These are phyloP conservation scores for Morus bassanus DNA, from an alignment of 2,797 vertebrate species.

Conservation along the genomic window DNA sequence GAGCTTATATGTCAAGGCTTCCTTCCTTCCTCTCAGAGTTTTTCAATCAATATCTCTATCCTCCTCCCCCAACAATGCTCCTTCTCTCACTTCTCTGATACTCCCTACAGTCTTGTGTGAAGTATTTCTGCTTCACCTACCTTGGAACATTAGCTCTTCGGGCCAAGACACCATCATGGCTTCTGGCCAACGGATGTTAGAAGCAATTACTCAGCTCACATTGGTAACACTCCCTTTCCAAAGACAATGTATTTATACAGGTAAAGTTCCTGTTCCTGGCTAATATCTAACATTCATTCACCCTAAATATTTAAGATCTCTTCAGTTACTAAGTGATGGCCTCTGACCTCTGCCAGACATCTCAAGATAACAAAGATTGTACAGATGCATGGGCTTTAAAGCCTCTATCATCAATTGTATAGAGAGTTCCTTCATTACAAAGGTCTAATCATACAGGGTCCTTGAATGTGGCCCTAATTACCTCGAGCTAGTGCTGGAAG, in stretches of 20 bases:
- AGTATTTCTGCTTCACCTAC: not conserved
- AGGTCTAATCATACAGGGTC: not conserved
- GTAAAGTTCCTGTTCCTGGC: not conserved
- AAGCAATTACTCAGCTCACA: not conserved
- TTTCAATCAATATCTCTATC: not conserved
- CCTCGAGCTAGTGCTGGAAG: not conserved
- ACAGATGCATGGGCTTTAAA: not conserved
- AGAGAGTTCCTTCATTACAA: not conserved
- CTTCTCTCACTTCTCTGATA: not conserved
- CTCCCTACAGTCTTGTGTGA: not conserved
- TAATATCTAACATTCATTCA: not conserved
- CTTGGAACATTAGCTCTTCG: not conserved
- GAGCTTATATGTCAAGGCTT: not conserved
- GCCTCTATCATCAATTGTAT: not conserved
- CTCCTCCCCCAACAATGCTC: not conserved
- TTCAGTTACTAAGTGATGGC: not conserved
- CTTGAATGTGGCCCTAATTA: not conserved
- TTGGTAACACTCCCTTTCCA: fast-evolving
- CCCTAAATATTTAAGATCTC: not conserved
- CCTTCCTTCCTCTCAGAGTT: not conserved
- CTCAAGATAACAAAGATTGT: not conserved
- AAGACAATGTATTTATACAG: not conserved
- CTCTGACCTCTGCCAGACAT: not conserved
- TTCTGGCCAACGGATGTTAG: not conserved
- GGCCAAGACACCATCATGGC: not conserved